phyloP scores from a whole-genome alignment of 2,113 vertebrate genomes.

The Tiliqua scincoides region DNA sequence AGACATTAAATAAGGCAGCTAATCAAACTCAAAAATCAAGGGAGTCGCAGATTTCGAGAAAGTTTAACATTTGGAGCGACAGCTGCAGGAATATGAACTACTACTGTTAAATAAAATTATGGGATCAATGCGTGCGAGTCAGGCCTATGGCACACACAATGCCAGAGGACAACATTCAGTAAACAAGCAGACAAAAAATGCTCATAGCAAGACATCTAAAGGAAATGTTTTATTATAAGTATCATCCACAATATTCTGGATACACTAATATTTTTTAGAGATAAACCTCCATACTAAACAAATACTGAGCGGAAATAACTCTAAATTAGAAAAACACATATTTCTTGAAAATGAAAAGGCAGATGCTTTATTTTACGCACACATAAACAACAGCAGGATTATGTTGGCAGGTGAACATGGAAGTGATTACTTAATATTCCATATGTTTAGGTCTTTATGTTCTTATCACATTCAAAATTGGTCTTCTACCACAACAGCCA shows the following conservation, averaged over 20 bases:
- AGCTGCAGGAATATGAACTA: background rate
- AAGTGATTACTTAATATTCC: background rate
- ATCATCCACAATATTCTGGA: background rate
- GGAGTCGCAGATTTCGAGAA: slow-evolving; percentile 25
- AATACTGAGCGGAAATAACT: background rate
- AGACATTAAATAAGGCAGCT: background rate
- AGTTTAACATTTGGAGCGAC: slow-evolving; percentile 30
- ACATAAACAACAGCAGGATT: background rate
- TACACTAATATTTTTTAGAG: slow-evolving; percentile 11
- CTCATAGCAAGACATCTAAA: background rate
- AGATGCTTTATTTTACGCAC: slow-evolving; percentile 35
- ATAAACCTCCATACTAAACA: background rate
- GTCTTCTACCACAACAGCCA: background rate
- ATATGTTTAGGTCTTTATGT: background rate
- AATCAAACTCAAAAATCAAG: slow-evolving; percentile 16
- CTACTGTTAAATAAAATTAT: background rate
- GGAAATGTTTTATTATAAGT: slow-evolving; percentile 30
- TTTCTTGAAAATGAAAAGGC: background rate
- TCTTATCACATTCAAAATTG: background rate
- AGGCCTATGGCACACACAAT: slow-evolving; percentile 11
- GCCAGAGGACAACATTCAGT: background rate
- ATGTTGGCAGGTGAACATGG: background rate
- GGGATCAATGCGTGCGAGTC: background rate
- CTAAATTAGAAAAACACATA: background rate
- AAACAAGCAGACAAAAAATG: slow-evolving; percentile 22